Base-by-base conservation (phyloP, 2,113 vertebrate species). In the Paralichthys olivaceus region DNA sequence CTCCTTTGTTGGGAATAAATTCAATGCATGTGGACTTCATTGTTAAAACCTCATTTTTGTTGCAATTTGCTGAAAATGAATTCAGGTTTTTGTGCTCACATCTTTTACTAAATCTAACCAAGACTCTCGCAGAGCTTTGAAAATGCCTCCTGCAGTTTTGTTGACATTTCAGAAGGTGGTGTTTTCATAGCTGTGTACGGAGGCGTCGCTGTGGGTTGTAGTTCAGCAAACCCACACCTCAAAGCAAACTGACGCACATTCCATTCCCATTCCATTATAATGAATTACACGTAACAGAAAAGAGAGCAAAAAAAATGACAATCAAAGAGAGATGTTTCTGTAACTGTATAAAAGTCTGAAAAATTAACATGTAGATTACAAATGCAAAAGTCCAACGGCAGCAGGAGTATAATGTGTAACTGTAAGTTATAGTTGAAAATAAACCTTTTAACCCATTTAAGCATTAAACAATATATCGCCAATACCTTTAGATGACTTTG, bases 121-220 rank as follows among this genome's bases (percentile, higher is more conserved):
- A 65, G 53, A 49, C 43, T 43, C 64, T 61, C 45, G 37, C 47
- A 61, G 25, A 71, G 8, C 58, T 65, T 20, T 6, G 11, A 73
- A 59, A 55, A 67, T 2, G 43, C 47, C 37, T 68, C 72, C 57
- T 19, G 43, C 14, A 17, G 43, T 2, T 26, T 43, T 79, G 60
- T 85, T 83, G 83, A 66, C 56, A 53, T 78, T 51, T 74, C 65
- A 63, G 15, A 77, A 56, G 71, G 79, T 62, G 73, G 70, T 71
- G 63, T 73, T 77, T 66, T 40, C 58, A 78, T 40, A 40, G 37
- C 37, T 40, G 37, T 40, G 37, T 53, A 53, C 49, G 7, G 49
- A 53, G 49, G 20, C 20, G 14, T 53, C 20, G 1, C 20, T 22
- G 20, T 1, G 2, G 49, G 47, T 54, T 79, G 58, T 4, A 69